Evolutionary conservation across 2,113 vertebrate species (phyloP), one percentile per base, ranked within the genome.

Genomic region (Saccopteryx bilineata): DNA sequence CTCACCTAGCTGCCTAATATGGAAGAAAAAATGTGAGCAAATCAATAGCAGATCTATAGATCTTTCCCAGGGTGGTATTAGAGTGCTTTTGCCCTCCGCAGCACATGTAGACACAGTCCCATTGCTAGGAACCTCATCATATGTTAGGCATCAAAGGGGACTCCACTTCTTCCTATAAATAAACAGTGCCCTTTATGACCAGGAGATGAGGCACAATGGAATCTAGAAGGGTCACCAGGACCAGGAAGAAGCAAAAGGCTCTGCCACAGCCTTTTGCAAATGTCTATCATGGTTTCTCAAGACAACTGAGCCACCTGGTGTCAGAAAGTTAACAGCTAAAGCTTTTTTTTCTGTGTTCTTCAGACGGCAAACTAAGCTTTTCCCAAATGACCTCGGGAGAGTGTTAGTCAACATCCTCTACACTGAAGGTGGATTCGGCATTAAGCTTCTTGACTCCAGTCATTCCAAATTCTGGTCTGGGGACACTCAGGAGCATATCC

Each of bases 281-380:
- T 23, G 46, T 82, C 72, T 63, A 56, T 88, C n/a, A 71, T 75
- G 74, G 50, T 97, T 98, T 96, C 93, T 96, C 93, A 93, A 94
- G 96, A 96, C 95, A 97, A 97, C 96, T 98, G 97, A 94, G 96
- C 97, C 97, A 98, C 95, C 97, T 98, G 97, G 97, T 97, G 96
- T 98, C 91, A 93, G 96, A 96, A 98, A 94, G 74, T 91, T 94
- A 94, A 84, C 69, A 97, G 86, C 90, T 89, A 84, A 75, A 66
- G 46, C 50, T 71, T 87, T 63, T 93, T 68, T 90, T 46, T 86
- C 69, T 95, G 50, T 65, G 61, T 91, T 92, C 10, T 19, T 26
- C 26, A 9, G 60, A 95, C 39, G 21, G 26, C 66, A 94, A 71
- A 81, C 15, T 19, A 85, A 60, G 12, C 23, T 78, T 95, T 75